These are phyloP conservation scores for Euphydryas editha DNA, from an alignment of 2,888 invertebrate genomes.

Conservation along the genomic window DNA sequence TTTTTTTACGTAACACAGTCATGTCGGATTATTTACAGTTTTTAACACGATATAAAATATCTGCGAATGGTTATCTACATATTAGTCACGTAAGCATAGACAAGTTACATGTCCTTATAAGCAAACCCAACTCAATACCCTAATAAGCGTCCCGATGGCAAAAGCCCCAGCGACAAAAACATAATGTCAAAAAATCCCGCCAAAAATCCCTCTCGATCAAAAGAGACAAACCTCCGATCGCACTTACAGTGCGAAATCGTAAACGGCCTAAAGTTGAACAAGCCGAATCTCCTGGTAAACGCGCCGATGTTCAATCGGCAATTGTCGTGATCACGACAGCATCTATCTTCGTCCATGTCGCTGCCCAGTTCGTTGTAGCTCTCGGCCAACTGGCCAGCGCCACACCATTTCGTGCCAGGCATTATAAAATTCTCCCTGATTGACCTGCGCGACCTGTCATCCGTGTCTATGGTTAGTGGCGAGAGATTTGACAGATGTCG, in stretches of 20 bases:
- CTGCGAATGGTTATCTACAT: background rate
- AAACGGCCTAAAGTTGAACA: conserved; percentile 88
- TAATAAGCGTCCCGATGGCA: background rate
- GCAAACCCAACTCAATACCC: background rate
- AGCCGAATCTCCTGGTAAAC: conserved; percentile 84
- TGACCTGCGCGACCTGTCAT: conserved; percentile 73
- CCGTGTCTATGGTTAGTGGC: conserved; percentile 37
- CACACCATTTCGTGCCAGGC: conserved; percentile 91
- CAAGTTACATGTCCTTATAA: background rate
- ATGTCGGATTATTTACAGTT: background rate
- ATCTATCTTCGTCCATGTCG: conserved; percentile 84
- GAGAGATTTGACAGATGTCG: conserved; percentile 12
- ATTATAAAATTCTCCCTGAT: conserved; percentile 83
- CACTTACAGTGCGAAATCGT: conserved; percentile 90
- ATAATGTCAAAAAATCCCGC: conserved; percentile 35
- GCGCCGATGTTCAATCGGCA: conserved; percentile 86
- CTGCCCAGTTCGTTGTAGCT: conserved; percentile 85
- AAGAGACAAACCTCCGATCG: conserved; percentile 87
- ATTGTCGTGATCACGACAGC: conserved; percentile 90
- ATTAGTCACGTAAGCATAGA: conserved; percentile 9
- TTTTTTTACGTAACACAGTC: no score
- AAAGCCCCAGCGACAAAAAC: conserved; percentile 13
- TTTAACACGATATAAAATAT: background rate
- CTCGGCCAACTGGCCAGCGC: conserved; percentile 83
- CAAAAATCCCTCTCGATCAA: conserved; percentile 43